Conservation (phyloP, 1,140 invertebrate species). For the Chionoecetes opilio region DNA sequence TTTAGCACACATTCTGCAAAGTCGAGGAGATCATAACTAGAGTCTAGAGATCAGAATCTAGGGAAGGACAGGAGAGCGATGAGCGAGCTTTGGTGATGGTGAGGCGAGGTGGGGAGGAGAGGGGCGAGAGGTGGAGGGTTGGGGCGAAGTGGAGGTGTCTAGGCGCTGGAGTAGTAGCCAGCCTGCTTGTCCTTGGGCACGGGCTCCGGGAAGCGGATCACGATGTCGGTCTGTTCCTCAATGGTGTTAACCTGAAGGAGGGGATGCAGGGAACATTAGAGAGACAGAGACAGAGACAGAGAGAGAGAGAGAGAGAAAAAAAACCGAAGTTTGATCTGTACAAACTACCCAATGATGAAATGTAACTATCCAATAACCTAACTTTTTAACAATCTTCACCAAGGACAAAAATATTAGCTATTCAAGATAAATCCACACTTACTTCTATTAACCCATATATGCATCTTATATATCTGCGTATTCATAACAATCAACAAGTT, state of each 20-base stretch:
- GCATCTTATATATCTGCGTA: too few relatives aligned
- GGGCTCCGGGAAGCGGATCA: constrained; percentile 42
- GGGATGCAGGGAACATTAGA: background rate
- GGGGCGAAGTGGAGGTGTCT: background rate
- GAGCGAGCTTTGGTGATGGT: constrained; percentile 9
- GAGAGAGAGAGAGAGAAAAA: too few relatives aligned
- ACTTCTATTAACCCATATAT: too few relatives aligned
- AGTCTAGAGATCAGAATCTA: too few relatives aligned
- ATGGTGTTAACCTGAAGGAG: constrained; percentile 58
- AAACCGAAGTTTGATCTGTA: too few relatives aligned
- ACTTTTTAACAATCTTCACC: too few relatives aligned
- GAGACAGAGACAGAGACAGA: background rate
- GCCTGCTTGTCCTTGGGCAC: background rate
- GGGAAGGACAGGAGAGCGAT: background rate
- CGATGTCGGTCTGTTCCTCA: constrained; percentile 60
- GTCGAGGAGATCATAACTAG: background rate
- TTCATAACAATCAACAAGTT: too few relatives aligned
- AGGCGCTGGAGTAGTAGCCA: background rate
- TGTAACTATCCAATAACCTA: too few relatives aligned
- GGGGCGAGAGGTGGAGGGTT: background rate
- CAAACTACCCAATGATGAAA: too few relatives aligned
- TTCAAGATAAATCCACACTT: too few relatives aligned
- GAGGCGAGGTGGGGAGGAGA: background rate
- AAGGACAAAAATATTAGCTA: too few relatives aligned
- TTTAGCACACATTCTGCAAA: background rate